phyloP scores from a whole-genome alignment of 2,797 vertebrate species.

The Sparus aurata region DNA sequence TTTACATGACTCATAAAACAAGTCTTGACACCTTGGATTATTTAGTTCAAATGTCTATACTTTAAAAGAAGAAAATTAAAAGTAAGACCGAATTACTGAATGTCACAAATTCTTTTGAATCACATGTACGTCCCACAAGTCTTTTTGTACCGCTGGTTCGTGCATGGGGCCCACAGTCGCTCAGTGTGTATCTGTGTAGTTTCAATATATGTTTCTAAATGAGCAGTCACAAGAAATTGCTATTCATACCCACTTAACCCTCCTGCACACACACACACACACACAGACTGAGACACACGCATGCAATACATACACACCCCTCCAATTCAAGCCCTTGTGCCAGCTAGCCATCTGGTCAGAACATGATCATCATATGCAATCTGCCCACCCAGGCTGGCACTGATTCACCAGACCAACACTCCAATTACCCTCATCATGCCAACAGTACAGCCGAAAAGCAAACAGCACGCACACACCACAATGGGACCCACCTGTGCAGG shows the following conservation, averaged over 20 bases:
- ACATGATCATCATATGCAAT: constrained; percentile 88
- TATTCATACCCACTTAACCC: constrained; percentile 57
- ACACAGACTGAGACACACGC: constrained; percentile 30
- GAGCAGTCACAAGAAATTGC: constrained; percentile 50
- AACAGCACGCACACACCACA: constrained; percentile 53
- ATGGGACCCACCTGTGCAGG: constrained; percentile 77
- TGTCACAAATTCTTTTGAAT: not conserved
- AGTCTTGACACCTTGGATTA: not conserved
- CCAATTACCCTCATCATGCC: constrained; percentile 87
- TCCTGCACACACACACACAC: constrained; percentile 20
- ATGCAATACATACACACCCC: constrained; percentile 54
- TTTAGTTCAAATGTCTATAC: not conserved
- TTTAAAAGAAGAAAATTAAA: not conserved
- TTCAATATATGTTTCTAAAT: constrained; percentile 47
- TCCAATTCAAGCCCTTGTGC: constrained; percentile 66
- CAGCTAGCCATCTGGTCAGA: constrained; percentile 88
- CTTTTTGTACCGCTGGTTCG: not conserved
- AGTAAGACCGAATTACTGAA: not conserved
- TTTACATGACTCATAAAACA: not conserved
- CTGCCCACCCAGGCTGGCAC: constrained; percentile 87
- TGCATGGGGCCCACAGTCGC: not conserved
- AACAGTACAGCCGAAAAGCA: constrained; percentile 77
- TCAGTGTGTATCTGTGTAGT: not conserved
- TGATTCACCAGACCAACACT: constrained; percentile 86
- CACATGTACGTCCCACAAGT: not conserved